Evolutionary conservation across 2,113 vertebrate species (phyloP).

Genomic region (Emydocephalus ijimae): DNA sequence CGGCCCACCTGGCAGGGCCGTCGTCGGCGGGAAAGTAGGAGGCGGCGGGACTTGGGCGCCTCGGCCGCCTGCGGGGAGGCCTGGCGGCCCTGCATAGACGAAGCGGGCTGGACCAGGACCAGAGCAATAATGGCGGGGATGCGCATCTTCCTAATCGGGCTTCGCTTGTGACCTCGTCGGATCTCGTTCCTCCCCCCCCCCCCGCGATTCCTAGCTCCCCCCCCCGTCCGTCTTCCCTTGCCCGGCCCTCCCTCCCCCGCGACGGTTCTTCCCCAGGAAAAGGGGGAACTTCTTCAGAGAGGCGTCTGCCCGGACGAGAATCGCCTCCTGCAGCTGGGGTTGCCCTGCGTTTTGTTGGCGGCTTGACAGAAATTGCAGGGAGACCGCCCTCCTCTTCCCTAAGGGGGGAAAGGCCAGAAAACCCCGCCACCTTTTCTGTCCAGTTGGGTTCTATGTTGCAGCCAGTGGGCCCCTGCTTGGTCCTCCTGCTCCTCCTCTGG

Average conservation of each 20-base stretch:
- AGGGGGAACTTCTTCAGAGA: background rate
- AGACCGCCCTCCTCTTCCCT: background rate
- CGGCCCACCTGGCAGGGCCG: background rate
- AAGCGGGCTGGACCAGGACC: background rate
- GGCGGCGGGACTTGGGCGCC: too few species aligned
- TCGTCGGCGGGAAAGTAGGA: background rate
- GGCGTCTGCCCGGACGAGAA: background rate
- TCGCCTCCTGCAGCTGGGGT: background rate
- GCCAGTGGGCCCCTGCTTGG: rapidly evolving
- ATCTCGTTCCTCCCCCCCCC: background rate
- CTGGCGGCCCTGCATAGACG: too few species aligned
- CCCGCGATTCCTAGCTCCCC: background rate
- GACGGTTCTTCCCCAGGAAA: background rate
- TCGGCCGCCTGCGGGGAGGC: too few species aligned
- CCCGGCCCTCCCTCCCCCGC: background rate
- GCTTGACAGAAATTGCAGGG: background rate
- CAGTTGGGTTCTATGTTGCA: background rate
- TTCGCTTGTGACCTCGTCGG: too few species aligned
- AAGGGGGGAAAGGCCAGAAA: background rate
- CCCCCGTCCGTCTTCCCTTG: background rate
- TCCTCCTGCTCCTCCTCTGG: background rate
- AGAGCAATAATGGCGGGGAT: background rate
- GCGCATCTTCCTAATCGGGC: background rate
- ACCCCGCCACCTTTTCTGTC: background rate
- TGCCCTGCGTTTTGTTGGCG: background rate